phyloP scores from a whole-genome alignment of 2,888 invertebrate species.

The Microdon myrmicae region DNA sequence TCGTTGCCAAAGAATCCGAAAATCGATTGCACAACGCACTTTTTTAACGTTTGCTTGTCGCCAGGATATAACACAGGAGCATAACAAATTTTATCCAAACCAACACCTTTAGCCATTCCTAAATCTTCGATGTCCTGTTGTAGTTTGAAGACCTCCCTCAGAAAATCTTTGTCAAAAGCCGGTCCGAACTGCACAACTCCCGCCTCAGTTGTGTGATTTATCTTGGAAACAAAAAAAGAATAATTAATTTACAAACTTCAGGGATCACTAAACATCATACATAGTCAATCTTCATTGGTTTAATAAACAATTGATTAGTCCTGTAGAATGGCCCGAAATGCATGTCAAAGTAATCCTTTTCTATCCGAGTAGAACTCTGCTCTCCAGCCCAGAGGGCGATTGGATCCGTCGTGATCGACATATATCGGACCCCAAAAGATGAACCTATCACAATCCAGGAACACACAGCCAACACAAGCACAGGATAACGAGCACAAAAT shows the following conservation, averaged over 20 bases:
- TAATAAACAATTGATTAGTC: slow-evolving; percentile 88
- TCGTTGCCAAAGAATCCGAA: slow-evolving; percentile 81
- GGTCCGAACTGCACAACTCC: slow-evolving; percentile 76
- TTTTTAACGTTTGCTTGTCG: slow-evolving; percentile 68
- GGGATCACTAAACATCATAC: slow-evolving; percentile 62
- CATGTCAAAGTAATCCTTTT: slow-evolving; percentile 87
- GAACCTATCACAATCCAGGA: slow-evolving; percentile 72
- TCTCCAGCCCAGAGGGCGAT: slow-evolving; percentile 94
- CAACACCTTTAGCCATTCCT: slow-evolving; percentile 70
- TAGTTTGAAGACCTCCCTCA: slow-evolving; percentile 76
- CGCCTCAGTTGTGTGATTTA: slow-evolving; percentile 64
- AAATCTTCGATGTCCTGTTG: slow-evolving; percentile 74
- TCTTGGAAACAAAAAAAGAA: slow-evolving; percentile 53
- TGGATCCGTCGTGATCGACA: slow-evolving; percentile 86
- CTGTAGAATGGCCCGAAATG: slow-evolving; percentile 91
- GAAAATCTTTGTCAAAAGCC: slow-evolving; percentile 80
- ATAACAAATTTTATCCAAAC: slow-evolving; percentile 80
- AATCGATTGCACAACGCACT: slow-evolving; percentile 85
- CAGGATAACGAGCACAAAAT: slow-evolving; percentile 75
- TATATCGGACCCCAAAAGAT: slow-evolving; percentile 74
- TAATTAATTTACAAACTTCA: neutral
- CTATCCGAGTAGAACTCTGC: slow-evolving; percentile 79
- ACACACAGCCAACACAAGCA: slow-evolving; percentile 73
- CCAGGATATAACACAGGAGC: slow-evolving; percentile 81
- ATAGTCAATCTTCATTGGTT: slow-evolving; percentile 70